Evolutionary conservation across 2,113 vertebrate species (phyloP).

Genomic region (Ginglymostoma cirratum): DNA sequence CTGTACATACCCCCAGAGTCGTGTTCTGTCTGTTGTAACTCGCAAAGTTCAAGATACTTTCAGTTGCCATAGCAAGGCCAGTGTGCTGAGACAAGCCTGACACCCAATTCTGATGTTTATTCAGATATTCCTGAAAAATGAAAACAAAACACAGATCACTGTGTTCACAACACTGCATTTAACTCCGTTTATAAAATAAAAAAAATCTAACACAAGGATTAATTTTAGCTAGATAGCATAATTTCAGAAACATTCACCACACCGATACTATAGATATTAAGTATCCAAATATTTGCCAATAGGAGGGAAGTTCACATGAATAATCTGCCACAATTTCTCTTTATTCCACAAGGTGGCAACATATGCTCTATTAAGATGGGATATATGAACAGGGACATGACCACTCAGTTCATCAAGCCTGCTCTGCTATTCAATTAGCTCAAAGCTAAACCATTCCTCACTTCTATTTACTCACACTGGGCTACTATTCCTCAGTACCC

Average conservation of each 20-base stretch:
- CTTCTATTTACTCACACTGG: background rate
- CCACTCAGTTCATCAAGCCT: background rate
- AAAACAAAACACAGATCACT: background rate
- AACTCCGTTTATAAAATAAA: background rate
- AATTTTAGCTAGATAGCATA: background rate
- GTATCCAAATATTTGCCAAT: background rate
- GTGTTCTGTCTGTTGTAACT: slow-evolving; percentile 91
- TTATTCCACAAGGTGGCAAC: background rate
- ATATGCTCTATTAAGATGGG: background rate
- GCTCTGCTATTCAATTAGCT: background rate
- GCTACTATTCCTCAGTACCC: background rate
- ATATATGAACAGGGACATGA: too few species aligned
- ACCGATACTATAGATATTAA: too few species aligned
- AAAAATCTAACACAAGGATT: background rate
- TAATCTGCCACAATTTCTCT: background rate
- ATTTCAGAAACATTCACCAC: background rate
- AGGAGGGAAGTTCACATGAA: background rate
- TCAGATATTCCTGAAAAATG: slow-evolving; percentile 77
- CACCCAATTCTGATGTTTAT: slow-evolving; percentile 93
- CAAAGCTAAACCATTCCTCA: background rate
- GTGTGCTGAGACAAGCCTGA: slow-evolving; percentile 91
- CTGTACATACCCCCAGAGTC: slow-evolving; percentile 79
- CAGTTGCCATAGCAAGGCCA: slow-evolving; percentile 90
- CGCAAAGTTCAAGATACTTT: slow-evolving; percentile 88
- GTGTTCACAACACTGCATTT: background rate